These are phyloP conservation scores for Diadema setosum DNA, from an alignment of 35 echinoderm and acorn worm species.

Conservation along the genomic window DNA sequence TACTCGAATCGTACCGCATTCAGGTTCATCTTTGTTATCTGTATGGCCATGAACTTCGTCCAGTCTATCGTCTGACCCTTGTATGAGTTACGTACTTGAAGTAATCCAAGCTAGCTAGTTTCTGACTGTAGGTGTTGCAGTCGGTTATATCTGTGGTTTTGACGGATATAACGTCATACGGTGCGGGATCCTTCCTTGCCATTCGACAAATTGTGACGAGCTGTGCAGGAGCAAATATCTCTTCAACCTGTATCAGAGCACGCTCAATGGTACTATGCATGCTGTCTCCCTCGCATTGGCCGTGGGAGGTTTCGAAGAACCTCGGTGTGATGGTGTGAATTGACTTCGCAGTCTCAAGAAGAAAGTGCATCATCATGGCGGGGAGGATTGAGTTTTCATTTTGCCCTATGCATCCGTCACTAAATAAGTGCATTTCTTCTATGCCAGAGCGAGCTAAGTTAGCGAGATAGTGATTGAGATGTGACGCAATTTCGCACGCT, in stretches of 20 bases:
- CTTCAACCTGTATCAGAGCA: neutral
- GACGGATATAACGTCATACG: conserved; percentile 1
- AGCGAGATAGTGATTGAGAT: conserved; percentile 11
- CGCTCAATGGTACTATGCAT: conserved; percentile 75
- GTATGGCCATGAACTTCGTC: conserved; percentile 13
- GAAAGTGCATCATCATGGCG: conserved; percentile 17
- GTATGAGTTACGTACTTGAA: neutral
- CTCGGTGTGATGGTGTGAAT: neutral
- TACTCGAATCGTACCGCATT: neutral
- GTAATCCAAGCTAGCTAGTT: neutral
- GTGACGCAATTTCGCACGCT: conserved; percentile 35
- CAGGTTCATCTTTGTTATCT: neutral
- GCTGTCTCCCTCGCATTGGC: conserved; percentile 48
- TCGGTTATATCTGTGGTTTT: conserved; percentile 26
- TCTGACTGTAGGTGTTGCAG: conserved; percentile 28
- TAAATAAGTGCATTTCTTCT: conserved; percentile 33
- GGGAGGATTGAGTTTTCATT: conserved; percentile 55
- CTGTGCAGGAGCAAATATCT: neutral
- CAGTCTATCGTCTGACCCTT: neutral
- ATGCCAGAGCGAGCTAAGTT: conserved; percentile 5
- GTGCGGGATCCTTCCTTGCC: neutral
- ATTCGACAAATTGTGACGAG: neutral
- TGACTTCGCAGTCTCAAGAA: neutral
- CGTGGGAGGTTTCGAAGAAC: neutral
- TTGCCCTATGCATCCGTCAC: conserved; percentile 49